Base-by-base conservation (phyloP, 1,140 invertebrate genomes). In the Carcinoscorpius rotundicauda region DNA sequence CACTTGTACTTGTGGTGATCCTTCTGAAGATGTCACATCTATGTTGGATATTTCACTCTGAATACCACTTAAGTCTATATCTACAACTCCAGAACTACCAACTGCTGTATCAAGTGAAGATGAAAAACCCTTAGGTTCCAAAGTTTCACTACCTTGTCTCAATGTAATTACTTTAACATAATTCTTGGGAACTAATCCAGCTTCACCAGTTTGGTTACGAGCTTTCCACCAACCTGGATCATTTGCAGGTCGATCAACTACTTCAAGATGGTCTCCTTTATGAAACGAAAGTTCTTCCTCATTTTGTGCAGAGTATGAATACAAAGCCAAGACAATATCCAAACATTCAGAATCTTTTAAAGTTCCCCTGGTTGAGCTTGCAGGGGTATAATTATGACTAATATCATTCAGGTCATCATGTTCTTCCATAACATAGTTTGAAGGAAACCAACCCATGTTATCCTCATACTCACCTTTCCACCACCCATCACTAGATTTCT, bases 401-500 rank as follows among this genome's bases (percentile, higher is more conserved):
- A 89, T 82, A 49, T 87, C 87, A 72, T 91, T 88, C 72, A 91
- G 88, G 60, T 75, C 73, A 5, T 69, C 65, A 11, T 51, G 56
- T 53, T 69, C 65, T 55, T 69, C 68, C 6, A 65, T 51, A 51
- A 93, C 94, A 79, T 98, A 98, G 80, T 98, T 98, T 55, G 92
- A 95, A 29, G 96, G 97, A 78, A 98, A 98, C 97, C 96, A 87
- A 66, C 96, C 96, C 70, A 85, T 85, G 71, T 81, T 83, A 51
- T 73, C 86, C 74, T 82, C 86, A 77, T 85, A 91, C 80, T 93
- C 89, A 51, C 96, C 97, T 73, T 94, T 85, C 96, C 96, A 99
- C 97, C 97, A 99, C 51, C 97, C 97, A 82, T 99, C 97, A 69
- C 93, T 96, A 70, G 93, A 97, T 79, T 99, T 98, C 78, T 99